Conservation (phyloP, 92 coral and sea anemone genomes). For the Porites rus region DNA sequence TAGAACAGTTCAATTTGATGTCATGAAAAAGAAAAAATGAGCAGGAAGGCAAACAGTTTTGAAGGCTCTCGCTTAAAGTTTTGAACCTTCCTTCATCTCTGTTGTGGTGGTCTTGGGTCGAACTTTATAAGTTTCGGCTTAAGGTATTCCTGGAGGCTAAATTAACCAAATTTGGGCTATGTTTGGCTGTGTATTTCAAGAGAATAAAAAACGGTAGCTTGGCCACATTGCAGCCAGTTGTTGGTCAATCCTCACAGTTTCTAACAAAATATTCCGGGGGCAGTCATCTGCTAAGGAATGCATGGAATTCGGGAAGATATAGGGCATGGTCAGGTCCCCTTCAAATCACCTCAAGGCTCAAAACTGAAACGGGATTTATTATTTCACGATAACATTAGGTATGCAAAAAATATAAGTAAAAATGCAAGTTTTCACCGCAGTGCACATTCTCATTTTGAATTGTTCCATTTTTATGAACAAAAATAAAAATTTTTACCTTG, state of each 20-base stretch:
- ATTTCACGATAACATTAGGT: background rate
- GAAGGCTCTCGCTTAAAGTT: slow-evolving; percentile 35
- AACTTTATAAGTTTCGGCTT: slow-evolving; percentile 17
- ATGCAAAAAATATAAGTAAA: background rate
- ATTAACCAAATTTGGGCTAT: background rate
- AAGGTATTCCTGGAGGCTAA: slow-evolving; percentile 31
- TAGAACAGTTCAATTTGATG: slow-evolving; percentile 40
- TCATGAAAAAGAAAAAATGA: slow-evolving; percentile 42
- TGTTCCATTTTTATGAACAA: background rate
- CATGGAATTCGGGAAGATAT: slow-evolving; percentile 21
- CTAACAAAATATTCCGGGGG: background rate
- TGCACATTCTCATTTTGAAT: background rate
- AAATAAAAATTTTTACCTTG: slow-evolving; percentile 5
- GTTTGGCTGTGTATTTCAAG: background rate
- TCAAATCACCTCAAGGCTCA: background rate
- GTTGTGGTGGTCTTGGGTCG: slow-evolving; percentile 36
- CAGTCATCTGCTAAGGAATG: slow-evolving; percentile 7
- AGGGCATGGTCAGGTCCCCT: background rate
- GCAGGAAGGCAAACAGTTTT: slow-evolving; percentile 37
- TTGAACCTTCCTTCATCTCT: slow-evolving; percentile 30
- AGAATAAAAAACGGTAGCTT: background rate
- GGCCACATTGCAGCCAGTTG: background rate
- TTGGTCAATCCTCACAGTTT: slow-evolving; percentile 13
- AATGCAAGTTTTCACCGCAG: slow-evolving; percentile 10
- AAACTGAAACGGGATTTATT: slow-evolving; percentile 5